Conservation (phyloP, 2,888 invertebrate genomes). For the Dascillus cervinus region DNA sequence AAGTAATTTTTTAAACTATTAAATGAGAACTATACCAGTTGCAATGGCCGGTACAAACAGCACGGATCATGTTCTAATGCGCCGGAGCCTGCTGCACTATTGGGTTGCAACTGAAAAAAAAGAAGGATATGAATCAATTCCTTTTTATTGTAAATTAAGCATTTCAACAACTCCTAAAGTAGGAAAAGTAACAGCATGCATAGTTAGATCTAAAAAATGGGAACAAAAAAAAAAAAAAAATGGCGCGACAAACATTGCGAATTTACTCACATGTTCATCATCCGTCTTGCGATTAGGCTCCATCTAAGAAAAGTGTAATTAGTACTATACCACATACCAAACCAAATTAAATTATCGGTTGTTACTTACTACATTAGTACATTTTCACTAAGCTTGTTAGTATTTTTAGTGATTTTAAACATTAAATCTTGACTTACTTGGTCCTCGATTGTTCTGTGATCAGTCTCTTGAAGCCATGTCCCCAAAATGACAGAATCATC, state of each 20-base stretch:
- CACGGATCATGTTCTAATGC: conserved; percentile 96
- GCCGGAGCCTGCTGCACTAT: conserved; percentile 92
- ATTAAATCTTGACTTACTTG: conserved; percentile 57
- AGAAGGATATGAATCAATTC: neutral
- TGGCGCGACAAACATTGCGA: conserved; percentile 13
- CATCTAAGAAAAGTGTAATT: conserved; percentile 52
- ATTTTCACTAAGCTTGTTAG: neutral
- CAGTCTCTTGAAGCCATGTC: conserved; percentile 93
- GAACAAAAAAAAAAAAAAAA: neutral
- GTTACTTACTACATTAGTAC: neutral
- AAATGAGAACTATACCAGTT: conserved; percentile 37
- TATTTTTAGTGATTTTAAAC: neutral
- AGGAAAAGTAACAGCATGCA: conserved; percentile 1
- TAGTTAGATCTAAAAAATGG: neutral
- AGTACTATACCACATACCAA: conserved; percentile 10
- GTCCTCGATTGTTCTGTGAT: conserved; percentile 94
- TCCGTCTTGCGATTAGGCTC: conserved; percentile 76
- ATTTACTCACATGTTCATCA: conserved; percentile 70
- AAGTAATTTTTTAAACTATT: neutral
- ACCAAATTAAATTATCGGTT: too few species aligned
- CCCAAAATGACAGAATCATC: conserved; percentile 89
- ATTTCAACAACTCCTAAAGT: neutral
- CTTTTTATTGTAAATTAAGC: neutral
- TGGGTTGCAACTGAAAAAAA: conserved; percentile 71
- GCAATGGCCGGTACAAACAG: conserved; percentile 71